Conservation (phyloP, 2,888 invertebrate genomes). For the Parthenolecanium corni region DNA sequence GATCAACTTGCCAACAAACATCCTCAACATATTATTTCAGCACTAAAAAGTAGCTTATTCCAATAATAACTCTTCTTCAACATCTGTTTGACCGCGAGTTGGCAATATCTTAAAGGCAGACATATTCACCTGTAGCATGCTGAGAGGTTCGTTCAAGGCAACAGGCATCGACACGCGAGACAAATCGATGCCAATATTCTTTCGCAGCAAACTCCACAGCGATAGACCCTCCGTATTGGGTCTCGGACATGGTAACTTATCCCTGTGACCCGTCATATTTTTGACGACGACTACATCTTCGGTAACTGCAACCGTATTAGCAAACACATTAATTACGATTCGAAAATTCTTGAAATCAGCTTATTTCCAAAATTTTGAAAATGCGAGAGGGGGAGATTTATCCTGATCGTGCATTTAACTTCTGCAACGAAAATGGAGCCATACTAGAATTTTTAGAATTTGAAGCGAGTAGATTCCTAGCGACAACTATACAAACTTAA, state of each 20-base stretch:
- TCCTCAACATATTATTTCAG: no score
- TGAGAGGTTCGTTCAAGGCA: constrained; percentile 70
- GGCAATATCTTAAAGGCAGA: no score
- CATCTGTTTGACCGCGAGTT: no score
- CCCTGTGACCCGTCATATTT: constrained; percentile 47
- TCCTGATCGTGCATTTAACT: no score
- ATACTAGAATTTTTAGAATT: no score
- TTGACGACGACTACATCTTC: constrained; percentile 18
- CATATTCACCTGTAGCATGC: constrained; percentile 56
- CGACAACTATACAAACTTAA: no score
- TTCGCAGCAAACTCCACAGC: constrained; percentile 64
- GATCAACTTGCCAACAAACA: no score
- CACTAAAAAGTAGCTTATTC: no score
- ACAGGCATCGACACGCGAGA: constrained; percentile 80
- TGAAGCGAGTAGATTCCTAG: no score
- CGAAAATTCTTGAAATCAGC: background rate
- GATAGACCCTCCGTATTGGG: constrained; percentile 65
- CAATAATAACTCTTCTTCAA: no score
- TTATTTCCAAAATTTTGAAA: background rate
- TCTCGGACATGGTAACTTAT: constrained; percentile 55
- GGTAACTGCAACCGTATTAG: constrained; percentile 15
- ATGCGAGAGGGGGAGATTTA: no score
- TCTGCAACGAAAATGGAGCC: no score
- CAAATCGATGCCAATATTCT: constrained; percentile 75
- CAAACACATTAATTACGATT: background rate